Evolutionary conservation across 2,113 vertebrate genomes (phyloP), one percentile per base, ranked within the genome.

Genomic region (Psephotus haematonotus): DNA sequence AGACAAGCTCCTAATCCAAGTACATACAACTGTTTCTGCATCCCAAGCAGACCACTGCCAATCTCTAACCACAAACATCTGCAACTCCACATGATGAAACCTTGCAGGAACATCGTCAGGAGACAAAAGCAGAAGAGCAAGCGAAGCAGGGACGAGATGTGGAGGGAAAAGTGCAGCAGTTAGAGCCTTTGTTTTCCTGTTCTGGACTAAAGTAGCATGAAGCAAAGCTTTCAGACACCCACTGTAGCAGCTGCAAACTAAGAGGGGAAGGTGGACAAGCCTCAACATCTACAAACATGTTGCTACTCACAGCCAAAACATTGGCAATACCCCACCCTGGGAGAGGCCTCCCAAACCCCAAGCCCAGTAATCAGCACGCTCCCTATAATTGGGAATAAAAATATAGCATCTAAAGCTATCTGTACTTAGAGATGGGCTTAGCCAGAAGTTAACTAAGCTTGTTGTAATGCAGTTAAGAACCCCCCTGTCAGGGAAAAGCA

Each of bases 281-380:
- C 64, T 68, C 74, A 88, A 46, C 2, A 0, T 31, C 75, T 74
- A 8, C 0, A 1, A 90, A 35, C 44, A n/a, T 3, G 6, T 55
- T 91, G 59, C 89, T 86, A 77, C 84, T 72, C 53, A 57, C 59
- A 87, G 78, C 39, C 44, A 29, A 14, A 80, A 60, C n/a, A 70
- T 62, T 13, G 82, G 46, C 2, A 0, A 69, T 31, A 82, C 79
- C 60, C 64, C 89, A 86, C 95, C 90, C 90, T 68, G 53, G 75
- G 82, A 95, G 90, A 90, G 93, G 90, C 92, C n/a, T 94, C 67
- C 49, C 67, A 77, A 85, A 60, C 64, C 18, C 76, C 59, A 90
- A 84, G 24, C 29, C 64, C 7, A 4, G 37, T 79, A 83, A 95
- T 86, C 68, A 88, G 37, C 10, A 3, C 35, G 57, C 24, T 95